Evolutionary conservation across 2,888 invertebrate genomes (phyloP).

Genomic region (Morinoia aosen): DNA sequence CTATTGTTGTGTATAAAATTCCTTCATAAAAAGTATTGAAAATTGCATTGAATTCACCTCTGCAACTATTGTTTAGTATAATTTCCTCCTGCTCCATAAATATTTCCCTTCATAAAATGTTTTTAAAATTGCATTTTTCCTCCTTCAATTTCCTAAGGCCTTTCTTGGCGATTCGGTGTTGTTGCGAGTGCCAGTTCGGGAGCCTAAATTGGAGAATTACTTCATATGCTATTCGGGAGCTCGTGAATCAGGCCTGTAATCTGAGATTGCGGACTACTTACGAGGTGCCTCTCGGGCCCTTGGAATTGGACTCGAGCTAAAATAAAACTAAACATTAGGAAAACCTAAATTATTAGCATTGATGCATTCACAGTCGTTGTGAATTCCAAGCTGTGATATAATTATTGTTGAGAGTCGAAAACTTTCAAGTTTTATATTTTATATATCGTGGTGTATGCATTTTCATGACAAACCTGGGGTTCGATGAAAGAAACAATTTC

Average conservation of each 20-base stretch:
- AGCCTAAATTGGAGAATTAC: not conserved
- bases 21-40: too few relatives aligned
- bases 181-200: not conserved
- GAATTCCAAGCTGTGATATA: not conserved
- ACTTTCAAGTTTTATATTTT: not conserved
- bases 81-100: too few relatives aligned
- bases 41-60: too few relatives aligned
- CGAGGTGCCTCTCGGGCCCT: not conserved
- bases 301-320: not conserved
- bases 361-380: not conserved
- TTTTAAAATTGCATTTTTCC: too few relatives aligned
- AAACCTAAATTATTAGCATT: not conserved
- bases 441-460: not conserved
- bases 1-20: too few relatives aligned
- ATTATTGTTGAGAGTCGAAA: not conserved
- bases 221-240: not conserved
- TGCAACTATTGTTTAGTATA: too few relatives aligned
- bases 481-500: not conserved
- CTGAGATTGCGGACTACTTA: slow-evolving; percentile 1
- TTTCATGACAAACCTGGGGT: not conserved
- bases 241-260: not conserved
- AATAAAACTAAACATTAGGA: not conserved
- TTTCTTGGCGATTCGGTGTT: not conserved
- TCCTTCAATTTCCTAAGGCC: not conserved
- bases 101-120: too few relatives aligned